phyloP scores from a whole-genome alignment of 1,140 invertebrate species.

The Pinna nobilis region DNA sequence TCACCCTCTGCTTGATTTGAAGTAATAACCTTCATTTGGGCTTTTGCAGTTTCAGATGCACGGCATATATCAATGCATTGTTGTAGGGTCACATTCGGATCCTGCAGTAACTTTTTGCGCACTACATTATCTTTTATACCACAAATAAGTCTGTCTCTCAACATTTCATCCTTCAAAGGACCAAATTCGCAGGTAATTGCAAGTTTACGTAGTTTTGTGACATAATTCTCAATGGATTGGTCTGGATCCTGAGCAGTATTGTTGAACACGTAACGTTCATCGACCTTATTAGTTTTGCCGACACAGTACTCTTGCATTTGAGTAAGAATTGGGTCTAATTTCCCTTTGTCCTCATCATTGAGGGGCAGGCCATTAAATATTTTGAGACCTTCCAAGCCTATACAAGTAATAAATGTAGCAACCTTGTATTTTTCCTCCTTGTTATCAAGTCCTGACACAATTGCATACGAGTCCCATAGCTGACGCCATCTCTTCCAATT shows the following conservation, averaged over 20 bases:
- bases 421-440: neutral
- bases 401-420: constrained; percentile 14
- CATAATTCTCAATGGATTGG: constrained; percentile 19
- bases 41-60: neutral
- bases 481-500: constrained; percentile 9
- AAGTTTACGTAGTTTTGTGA: neutral
- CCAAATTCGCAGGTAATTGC: constrained; percentile 1
- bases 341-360: neutral
- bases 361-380: constrained; percentile 17
- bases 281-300: constrained; percentile 11
- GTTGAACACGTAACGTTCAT: constrained; percentile 28
- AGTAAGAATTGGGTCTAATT: neutral
- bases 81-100: neutral
- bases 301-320: constrained; percentile 13
- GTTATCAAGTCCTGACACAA: neutral
- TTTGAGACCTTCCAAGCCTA: constrained; percentile 2
- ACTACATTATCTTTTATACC: constrained; percentile 1
- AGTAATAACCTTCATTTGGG: neutral
- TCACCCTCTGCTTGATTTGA: neutral
- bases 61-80: constrained; percentile 6
- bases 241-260: neutral
- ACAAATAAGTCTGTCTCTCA: constrained; percentile 4
- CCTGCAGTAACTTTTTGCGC: neutral
- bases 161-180: neutral
- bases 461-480: constrained; percentile 11